Evolutionary conservation across 2,797 vertebrate genomes (phyloP).

Genomic region (Ibycter americanus): DNA sequence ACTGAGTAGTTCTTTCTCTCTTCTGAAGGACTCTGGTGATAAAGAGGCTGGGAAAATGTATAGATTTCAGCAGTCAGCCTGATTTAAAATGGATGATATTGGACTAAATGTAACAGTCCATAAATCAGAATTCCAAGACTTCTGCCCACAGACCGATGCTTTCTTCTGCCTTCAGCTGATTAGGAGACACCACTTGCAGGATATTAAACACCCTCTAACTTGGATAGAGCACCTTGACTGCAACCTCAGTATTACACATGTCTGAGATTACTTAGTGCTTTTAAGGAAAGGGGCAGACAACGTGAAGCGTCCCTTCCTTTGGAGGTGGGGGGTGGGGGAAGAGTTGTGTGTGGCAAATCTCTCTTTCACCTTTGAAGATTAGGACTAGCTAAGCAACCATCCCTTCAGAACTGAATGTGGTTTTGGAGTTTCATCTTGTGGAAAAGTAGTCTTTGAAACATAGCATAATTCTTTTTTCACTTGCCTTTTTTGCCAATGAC

Average conservation of each 20-base stretch:
- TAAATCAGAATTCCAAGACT: neutral
- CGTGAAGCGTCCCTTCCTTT: neutral
- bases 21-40: neutral
- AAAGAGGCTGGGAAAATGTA: neutral
- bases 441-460: neutral
- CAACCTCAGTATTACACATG: neutral
- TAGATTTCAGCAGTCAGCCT: neutral
- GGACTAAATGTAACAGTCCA: neutral
- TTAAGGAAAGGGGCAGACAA: neutral
- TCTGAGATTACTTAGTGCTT: neutral
- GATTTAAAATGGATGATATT: neutral
- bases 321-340: too few species aligned
- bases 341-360: neutral
- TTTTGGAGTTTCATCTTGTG: neutral
- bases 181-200: neutral
- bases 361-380: neutral
- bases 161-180: neutral
- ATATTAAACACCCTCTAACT: conserved; percentile 26
- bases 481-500: neutral
- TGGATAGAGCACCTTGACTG: neutral
- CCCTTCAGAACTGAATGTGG: neutral
- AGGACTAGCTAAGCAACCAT: neutral
- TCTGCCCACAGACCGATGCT: neutral
- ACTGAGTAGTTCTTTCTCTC: neutral
- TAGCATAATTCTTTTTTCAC: neutral